A percentile compares a stretch with the other conserved stretches of the same genome.
Conservation (phyloP, 2,113 vertebrate genomes). For the Aspidoscelis tigris region DNA sequence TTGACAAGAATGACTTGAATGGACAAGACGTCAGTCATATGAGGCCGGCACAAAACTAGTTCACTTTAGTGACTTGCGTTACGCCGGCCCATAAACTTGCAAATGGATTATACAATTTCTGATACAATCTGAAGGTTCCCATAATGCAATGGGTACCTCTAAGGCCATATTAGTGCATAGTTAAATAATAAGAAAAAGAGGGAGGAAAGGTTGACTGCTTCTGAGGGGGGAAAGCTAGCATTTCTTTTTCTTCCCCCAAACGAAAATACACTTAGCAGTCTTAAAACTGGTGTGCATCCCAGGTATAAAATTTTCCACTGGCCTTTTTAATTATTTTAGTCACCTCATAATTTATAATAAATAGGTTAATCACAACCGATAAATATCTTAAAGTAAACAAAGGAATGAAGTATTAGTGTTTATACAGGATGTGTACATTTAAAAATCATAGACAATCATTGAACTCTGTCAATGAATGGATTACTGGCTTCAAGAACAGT, state of each 20-base stretch:
- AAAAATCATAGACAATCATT: slow-evolving; percentile 82
- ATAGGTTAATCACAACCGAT: slow-evolving; percentile 84
- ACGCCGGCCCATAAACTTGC: slow-evolving; percentile 74
- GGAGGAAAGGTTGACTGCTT: slow-evolving; percentile 65
- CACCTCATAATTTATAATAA: slow-evolving; percentile 86
- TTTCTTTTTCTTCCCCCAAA: slow-evolving; percentile 63
- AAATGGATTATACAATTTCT: slow-evolving; percentile 70
- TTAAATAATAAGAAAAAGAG: slow-evolving; percentile 39
- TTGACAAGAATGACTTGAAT: slow-evolving; percentile 1
- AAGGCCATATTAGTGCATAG: slow-evolving; percentile 82
- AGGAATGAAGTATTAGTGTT: slow-evolving; percentile 84
- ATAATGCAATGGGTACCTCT: slow-evolving; percentile 75
- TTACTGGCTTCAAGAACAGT: slow-evolving; percentile 84
- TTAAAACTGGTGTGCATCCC: slow-evolving; percentile 78
- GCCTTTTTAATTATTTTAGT: slow-evolving; percentile 80
- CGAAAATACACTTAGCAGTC: slow-evolving; percentile 71
- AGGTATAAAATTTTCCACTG: slow-evolving; percentile 81
- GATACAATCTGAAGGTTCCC: slow-evolving; percentile 72
- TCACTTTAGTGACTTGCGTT: not conserved
- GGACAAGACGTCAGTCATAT: slow-evolving; percentile 3
- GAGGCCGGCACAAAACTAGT: not conserved
- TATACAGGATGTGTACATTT: slow-evolving; percentile 84
- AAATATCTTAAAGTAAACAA: slow-evolving; percentile 86
- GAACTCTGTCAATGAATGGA: slow-evolving; percentile 81
- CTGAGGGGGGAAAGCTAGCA: slow-evolving; percentile 63